These are phyloP conservation scores for Typhlomys cinereus DNA, from an alignment of 2,113 vertebrate genomes.

Conservation along the genomic window DNA sequence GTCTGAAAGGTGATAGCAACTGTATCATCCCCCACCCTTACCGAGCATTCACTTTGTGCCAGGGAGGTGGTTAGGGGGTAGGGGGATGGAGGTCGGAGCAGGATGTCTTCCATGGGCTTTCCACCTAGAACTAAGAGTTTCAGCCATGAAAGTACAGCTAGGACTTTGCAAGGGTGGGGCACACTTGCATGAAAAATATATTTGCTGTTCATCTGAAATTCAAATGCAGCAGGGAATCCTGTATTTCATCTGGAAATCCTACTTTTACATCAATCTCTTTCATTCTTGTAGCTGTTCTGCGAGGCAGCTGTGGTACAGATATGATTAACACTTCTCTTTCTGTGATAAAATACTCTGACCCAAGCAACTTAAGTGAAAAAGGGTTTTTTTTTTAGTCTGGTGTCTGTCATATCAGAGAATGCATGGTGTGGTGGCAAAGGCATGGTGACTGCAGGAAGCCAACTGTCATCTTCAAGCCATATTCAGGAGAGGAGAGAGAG, in stretches of 20 bases:
- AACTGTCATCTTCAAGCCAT: too few relatives aligned
- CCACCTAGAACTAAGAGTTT: neutral
- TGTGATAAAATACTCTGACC: too few relatives aligned
- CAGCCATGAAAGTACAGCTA: neutral
- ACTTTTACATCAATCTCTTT: neutral
- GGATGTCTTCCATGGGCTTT: neutral
- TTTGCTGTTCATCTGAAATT: neutral
- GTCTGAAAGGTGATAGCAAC: neutral
- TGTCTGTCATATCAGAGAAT: too few relatives aligned
- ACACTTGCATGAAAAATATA: neutral
- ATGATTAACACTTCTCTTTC: too few relatives aligned
- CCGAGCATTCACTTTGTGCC: neutral
- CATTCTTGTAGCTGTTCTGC: neutral
- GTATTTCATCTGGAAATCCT: slow-evolving; percentile 19
- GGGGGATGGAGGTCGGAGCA: too few relatives aligned
- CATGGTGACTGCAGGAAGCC: too few relatives aligned
- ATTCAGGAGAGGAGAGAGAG: too few relatives aligned
- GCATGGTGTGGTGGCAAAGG: too few relatives aligned
- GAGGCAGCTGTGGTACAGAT: neutral
- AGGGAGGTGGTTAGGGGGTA: too few relatives aligned
- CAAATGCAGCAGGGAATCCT: neutral
- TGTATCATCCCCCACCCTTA: neutral
- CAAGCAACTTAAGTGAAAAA: too few relatives aligned
- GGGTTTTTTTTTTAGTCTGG: too few relatives aligned
- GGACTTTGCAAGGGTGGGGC: neutral